A percentile compares a stretch with the other conserved stretches of the same genome.
phyloP scores from a whole-genome alignment of 2,888 invertebrate species.

The Mesochorus sp. region DNA sequence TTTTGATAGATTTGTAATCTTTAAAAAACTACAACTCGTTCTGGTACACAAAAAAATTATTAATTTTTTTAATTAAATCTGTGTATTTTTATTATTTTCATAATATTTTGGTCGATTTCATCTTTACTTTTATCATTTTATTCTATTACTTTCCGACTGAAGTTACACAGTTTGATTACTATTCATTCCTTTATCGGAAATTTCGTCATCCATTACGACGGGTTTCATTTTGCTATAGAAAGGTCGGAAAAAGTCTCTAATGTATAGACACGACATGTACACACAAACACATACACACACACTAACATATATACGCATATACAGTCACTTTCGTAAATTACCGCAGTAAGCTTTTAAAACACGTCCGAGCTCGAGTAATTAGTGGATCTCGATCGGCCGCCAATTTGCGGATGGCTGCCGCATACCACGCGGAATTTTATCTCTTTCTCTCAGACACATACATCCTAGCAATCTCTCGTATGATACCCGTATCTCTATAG shows the following conservation, averaged over 20 bases:
- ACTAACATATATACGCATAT: not conserved
- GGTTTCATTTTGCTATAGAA: not conserved
- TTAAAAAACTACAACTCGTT: too few relatives aligned
- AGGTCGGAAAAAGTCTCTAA: not conserved
- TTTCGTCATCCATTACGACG: not conserved
- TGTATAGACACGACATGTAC: not conserved
- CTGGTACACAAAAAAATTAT: too few relatives aligned
- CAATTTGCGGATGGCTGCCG: constrained; percentile 74
- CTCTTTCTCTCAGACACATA: constrained; percentile 2
- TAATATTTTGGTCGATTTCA: too few relatives aligned
- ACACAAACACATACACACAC: not conserved
- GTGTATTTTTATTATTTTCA: not conserved
- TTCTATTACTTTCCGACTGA: not conserved
- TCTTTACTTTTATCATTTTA: not conserved
- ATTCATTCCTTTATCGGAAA: constrained; percentile 10
- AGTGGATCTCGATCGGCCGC: constrained; percentile 74
- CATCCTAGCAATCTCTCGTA: constrained; percentile 36
- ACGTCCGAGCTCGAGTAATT: constrained; percentile 72
- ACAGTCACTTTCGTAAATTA: constrained; percentile 63
- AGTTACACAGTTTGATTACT: not conserved
- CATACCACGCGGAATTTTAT: constrained; percentile 49
- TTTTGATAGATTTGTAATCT: too few relatives aligned
- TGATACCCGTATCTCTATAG: constrained; percentile 54
- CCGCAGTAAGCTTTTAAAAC: constrained; percentile 73
- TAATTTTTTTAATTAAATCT: too few relatives aligned